Evolutionary conservation across 2,113 vertebrate genomes (phyloP).

Genomic region (Gallinago media): DNA sequence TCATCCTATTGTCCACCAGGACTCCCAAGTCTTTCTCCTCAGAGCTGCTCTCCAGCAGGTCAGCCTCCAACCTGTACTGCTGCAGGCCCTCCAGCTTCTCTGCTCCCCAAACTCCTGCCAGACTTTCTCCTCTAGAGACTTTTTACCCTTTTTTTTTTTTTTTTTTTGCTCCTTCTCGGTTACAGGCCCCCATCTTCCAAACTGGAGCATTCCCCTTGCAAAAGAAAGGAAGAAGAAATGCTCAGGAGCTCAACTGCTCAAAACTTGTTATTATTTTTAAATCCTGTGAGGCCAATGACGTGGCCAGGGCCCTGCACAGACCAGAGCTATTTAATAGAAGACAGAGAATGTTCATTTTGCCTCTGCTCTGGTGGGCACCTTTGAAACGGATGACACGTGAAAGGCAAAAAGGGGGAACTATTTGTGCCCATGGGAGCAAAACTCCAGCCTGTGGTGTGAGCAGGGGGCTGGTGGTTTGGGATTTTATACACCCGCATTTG

Average conservation of each 20-base stretch:
- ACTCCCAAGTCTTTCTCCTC: no score
- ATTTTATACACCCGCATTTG: fast-evolving
- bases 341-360: background rate
- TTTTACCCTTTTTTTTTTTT: no score
- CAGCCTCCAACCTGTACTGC: no score
- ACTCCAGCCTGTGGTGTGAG: background rate
- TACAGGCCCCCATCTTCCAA: background rate
- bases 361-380: background rate
- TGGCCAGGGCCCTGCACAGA: background rate
- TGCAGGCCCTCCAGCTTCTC: no score
- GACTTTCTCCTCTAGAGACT: no score
- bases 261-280: background rate
- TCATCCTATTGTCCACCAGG: no score
- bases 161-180: background rate
- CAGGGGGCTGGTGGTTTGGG: fast-evolving
- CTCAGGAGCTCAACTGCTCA: background rate
- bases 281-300: background rate
- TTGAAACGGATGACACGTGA: background rate
- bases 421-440: background rate
- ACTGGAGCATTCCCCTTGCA: background rate
- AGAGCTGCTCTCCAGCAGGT: no score
- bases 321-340: background rate
- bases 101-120: no score
- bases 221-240: background rate
- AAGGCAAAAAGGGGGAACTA: background rate